These are phyloP conservation scores for Cinclus cinclus DNA, from an alignment of 2,113 vertebrate species.

Conservation along the genomic window DNA sequence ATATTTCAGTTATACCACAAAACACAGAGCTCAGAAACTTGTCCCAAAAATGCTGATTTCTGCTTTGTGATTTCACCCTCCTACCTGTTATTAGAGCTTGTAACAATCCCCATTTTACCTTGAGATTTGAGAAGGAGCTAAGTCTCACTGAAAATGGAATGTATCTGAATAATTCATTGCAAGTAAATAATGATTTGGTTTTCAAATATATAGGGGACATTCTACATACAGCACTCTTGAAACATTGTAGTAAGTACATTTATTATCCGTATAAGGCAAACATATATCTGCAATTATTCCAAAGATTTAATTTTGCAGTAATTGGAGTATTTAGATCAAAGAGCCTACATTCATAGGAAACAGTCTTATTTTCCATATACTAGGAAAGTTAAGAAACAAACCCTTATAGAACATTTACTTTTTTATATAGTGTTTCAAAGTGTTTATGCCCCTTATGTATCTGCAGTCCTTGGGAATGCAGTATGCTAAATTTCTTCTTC, in stretches of 20 bases:
- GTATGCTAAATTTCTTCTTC: neutral
- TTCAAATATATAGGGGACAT: neutral
- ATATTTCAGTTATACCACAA: neutral
- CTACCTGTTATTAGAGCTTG: neutral
- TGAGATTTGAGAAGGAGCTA: neutral
- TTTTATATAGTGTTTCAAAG: neutral
- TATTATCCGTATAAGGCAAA: neutral
- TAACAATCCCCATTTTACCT: neutral
- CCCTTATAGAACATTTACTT: neutral
- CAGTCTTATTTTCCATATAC: neutral
- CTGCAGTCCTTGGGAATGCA: neutral
- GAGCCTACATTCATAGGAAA: neutral
- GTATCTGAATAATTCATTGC: neutral
- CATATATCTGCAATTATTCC: neutral
- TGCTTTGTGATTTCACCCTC: neutral
- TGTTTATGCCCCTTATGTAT: neutral
- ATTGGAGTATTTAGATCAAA: neutral
- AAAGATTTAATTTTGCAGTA: neutral
- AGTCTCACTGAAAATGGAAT: neutral
- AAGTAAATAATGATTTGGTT: neutral
- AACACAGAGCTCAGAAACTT: neutral
- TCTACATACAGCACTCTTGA: neutral
- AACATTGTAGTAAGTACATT: neutral
- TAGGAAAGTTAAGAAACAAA: neutral
- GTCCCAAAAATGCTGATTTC: neutral